These are phyloP conservation scores for Phalangium opilio DNA, from an alignment of 2,888 invertebrate species.

Conservation along the genomic window DNA sequence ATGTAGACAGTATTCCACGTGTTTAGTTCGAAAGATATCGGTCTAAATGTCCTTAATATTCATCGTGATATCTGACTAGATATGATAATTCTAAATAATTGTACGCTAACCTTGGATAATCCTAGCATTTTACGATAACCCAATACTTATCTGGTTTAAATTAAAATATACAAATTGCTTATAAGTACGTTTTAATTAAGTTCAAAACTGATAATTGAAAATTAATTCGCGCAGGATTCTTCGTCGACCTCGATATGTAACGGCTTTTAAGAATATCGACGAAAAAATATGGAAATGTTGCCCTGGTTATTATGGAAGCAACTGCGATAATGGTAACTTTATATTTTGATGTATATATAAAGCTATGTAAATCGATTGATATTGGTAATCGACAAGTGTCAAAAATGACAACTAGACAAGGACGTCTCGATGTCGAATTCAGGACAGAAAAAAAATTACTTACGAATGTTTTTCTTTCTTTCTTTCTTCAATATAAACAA, in stretches of 20 bases:
- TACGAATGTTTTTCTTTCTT: not conserved
- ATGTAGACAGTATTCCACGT: no score
- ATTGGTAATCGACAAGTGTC: not conserved
- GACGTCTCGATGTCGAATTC: not conserved
- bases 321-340: not conserved
- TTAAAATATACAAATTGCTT: not conserved
- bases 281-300: slow-evolving; percentile 15
- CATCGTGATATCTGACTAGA: no score
- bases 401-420: slow-evolving; percentile 10
- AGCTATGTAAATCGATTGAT: not conserved
- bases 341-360: not conserved
- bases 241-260: slow-evolving; percentile 12
- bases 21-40: no score
- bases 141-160: not conserved
- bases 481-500: not conserved
- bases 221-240: slow-evolving; percentile 6
- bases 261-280: slow-evolving; percentile 11
- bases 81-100: no score
- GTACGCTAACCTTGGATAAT: no score
- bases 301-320: slow-evolving; percentile 10
- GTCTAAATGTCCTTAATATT: no score
- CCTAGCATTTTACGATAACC: no score
- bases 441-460: not conserved
- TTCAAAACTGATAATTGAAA: no score
- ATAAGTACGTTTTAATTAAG: not conserved